Conservation (phyloP, 2,113 vertebrate genomes). For the Bos javanicus region DNA sequence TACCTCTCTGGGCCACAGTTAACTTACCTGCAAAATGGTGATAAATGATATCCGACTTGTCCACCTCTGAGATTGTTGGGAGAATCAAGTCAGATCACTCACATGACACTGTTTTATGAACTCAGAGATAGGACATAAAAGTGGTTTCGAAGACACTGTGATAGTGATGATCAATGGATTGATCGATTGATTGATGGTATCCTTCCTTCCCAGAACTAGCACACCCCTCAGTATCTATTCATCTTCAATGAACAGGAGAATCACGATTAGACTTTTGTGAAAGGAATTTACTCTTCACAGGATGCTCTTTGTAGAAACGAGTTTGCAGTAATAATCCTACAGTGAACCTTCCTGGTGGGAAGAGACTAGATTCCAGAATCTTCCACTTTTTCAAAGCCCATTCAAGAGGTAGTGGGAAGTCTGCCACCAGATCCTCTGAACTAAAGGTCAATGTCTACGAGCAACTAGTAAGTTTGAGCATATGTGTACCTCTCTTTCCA, state of each 20-base stretch:
- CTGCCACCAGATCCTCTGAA: neutral
- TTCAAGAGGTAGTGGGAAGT: neutral
- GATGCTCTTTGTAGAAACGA: neutral
- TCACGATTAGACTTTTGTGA: neutral
- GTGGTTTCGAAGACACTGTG: accelerated
- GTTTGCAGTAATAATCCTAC: neutral
- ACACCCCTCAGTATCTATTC: neutral
- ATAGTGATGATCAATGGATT: neutral
- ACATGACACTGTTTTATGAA: neutral
- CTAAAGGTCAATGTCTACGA: neutral
- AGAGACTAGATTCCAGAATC: neutral
- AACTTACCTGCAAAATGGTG: neutral
- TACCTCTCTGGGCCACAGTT: neutral
- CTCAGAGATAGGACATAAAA: neutral
- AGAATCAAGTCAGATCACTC: neutral
- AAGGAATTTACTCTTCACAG: neutral
- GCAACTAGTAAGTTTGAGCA: neutral
- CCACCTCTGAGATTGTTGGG: neutral
- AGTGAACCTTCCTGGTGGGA: neutral
- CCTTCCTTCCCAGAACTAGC: neutral
- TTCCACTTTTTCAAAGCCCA: neutral
- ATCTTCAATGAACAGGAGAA: neutral
- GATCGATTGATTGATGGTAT: neutral
- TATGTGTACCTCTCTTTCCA: neutral
- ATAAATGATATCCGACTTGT: neutral